Percentiles rank a stretch among this genome's conserved stretches.
Evolutionary conservation across 1,140 invertebrate genomes (phyloP).

Genomic region (Streblospio benedicti): DNA sequence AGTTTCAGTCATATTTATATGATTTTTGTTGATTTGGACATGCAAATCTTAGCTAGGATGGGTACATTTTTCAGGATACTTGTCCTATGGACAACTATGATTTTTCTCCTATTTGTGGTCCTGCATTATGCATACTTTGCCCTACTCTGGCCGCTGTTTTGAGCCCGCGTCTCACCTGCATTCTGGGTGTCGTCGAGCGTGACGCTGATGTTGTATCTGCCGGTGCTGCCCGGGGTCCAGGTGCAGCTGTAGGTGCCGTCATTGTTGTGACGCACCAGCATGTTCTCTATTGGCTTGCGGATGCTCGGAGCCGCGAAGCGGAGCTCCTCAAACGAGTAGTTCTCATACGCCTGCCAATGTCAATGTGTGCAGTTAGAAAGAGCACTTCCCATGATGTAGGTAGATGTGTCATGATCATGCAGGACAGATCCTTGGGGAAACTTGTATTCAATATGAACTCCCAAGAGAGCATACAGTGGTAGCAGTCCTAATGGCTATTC

Average conservation of each 20-base stretch:
- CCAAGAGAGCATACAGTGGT: too few relatives aligned
- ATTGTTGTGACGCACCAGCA: conserved; percentile 70
- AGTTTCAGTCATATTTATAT: too few relatives aligned
- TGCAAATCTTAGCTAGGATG: too few relatives aligned
- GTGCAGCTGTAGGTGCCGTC: conserved; percentile 81
- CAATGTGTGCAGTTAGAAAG: conserved; percentile 22
- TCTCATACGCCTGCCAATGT: conserved; percentile 66
- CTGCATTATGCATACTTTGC: too few relatives aligned
- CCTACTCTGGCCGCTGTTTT: too few relatives aligned
- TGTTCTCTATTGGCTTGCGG: conserved; percentile 68
- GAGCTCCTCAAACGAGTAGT: conserved; percentile 93
- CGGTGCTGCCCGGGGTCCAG: conserved; percentile 85
- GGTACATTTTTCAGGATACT: too few relatives aligned
- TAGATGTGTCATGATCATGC: background rate
- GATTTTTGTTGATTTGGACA: too few relatives aligned
- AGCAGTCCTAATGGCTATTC: too few relatives aligned
- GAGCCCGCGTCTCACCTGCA: too few relatives aligned
- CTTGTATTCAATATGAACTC: too few relatives aligned
- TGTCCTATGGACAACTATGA: too few relatives aligned
- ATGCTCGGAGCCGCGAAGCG: conserved; percentile 68
- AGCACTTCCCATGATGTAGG: background rate
- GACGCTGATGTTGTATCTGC: conserved; percentile 78
- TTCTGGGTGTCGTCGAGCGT: conserved; percentile 82
- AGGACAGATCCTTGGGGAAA: background rate
- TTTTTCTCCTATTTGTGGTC: too few relatives aligned